These are phyloP conservation scores for Acyrthosiphon pisum DNA, from an alignment of 1,140 invertebrate species.

Conservation along the genomic window DNA sequence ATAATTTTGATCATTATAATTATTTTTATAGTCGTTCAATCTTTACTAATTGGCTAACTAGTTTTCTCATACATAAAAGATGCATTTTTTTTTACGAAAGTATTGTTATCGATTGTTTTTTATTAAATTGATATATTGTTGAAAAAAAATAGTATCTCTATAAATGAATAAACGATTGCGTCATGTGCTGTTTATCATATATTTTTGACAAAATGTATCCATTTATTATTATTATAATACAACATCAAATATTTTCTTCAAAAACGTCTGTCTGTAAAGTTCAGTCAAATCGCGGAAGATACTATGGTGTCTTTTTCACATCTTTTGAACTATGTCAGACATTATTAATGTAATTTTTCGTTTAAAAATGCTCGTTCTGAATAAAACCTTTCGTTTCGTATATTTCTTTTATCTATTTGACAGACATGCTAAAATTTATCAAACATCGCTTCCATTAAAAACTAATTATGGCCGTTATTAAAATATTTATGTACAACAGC, in stretches of 20 bases:
- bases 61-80: background rate
- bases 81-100: background rate
- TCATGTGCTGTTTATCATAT: background rate
- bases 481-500: background rate
- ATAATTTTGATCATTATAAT: background rate
- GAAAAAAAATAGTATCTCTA: background rate
- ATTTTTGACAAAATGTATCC: background rate
- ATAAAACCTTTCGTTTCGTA: background rate
- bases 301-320: conserved; percentile 2
- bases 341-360: conserved; percentile 40
- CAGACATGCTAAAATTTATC: background rate
- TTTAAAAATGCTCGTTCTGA: conserved; percentile 34
- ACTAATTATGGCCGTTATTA: background rate
- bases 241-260: background rate
- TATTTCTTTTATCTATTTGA: conserved; percentile 9
- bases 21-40: background rate
- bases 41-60: background rate
- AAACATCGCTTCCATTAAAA: background rate
- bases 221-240: conserved; percentile 41
- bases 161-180: background rate
- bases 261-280: conserved; percentile 6
- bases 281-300: background rate
- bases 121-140: background rate
- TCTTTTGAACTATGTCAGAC: background rate
- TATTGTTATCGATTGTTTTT: background rate